Base-by-base conservation (phyloP, 2,113 vertebrate genomes). In the Dromaius novaehollandiae region DNA sequence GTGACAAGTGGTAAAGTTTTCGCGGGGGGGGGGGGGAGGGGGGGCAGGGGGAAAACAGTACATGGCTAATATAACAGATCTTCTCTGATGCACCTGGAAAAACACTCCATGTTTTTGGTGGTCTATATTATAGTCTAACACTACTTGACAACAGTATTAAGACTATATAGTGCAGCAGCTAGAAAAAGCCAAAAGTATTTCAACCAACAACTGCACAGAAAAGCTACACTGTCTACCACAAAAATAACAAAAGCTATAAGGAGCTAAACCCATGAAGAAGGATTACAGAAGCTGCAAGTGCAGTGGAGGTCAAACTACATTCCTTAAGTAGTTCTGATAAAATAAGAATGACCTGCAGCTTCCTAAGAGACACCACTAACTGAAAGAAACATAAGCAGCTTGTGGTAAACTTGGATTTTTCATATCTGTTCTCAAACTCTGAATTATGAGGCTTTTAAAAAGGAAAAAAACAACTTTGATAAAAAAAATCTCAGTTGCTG, bases 381-480 rank as follows among this genome's bases (percentile, higher is more conserved):
- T 63, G 68, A 94, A 93, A 95, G 55, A 82, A 88, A 93, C 3
- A 8, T 19, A 85, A 82, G 75, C 74, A 91, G 79, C 68, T 85
- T 82, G 82, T 1, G 30, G 74, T 66, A 7, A 95, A 80, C 61
- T 53, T 14, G 11, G 36, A 81, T 40, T 89, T 89, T 86, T 77
- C 76, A 30, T 61, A 65, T 77, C 75, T 65, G 63, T 63, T 91
- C 78, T 88, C 30, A 24, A 58, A n/a, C 87, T 94, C 8, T 66
- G 81, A 94, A 89, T 96, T 89, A 95, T 46, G 55, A 92, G 46
- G 92, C 83, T 92, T 90, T 96, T 85, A 95, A 73, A 96, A 56
- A 7, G 63, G 36, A 60, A 79, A 80, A 89, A 78, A 1, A 26
- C 26, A 83, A 38, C 65, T 86, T 68, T 51, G 32, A 82, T 94